Evolutionary conservation across 2,797 vertebrate species (phyloP).

Genomic region (Mallotus villosus): DNA sequence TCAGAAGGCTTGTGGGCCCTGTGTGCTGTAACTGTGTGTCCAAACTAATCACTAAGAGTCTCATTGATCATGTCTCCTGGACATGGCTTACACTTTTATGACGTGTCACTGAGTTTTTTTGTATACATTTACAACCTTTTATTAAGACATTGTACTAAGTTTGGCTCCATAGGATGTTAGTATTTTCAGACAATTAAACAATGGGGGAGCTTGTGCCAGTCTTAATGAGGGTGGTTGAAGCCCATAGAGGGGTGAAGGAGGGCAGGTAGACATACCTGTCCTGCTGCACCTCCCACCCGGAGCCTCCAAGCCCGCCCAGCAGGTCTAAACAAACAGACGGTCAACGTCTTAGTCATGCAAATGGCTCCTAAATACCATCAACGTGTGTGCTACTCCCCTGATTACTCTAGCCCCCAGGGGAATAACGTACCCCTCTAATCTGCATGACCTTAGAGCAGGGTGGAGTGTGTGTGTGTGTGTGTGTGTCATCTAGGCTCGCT

Average conservation of each 20-base stretch:
- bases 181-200: too few relatives aligned
- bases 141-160: too few relatives aligned
- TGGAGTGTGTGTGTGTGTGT: conserved; percentile 8
- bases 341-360: conserved; percentile 63
- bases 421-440: conserved; percentile 68
- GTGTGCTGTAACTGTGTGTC: conserved; percentile 49
- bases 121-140: too few relatives aligned
- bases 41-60: conserved; percentile 3
- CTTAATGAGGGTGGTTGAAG: too few relatives aligned
- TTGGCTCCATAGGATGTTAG: too few relatives aligned
- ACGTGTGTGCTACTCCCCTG: conserved; percentile 39
- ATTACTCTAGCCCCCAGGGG: conserved; percentile 57
- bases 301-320: conserved; percentile 43
- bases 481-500: conserved; percentile 61
- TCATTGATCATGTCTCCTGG: too few relatives aligned
- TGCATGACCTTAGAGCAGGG: conserved; percentile 49
- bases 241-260: conserved; percentile 23
- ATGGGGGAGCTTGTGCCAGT: too few relatives aligned
- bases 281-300: conserved; percentile 24
- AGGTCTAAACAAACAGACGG: conserved; percentile 70
- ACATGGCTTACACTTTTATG: too few relatives aligned
- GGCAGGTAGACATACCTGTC: conserved; percentile 34
- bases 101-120: too few relatives aligned
- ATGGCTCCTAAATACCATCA: conserved; percentile 66
- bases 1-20: conserved; percentile 56